Base-by-base conservation (phyloP, 2,113 vertebrate genomes). In the Rhea pennata region DNA sequence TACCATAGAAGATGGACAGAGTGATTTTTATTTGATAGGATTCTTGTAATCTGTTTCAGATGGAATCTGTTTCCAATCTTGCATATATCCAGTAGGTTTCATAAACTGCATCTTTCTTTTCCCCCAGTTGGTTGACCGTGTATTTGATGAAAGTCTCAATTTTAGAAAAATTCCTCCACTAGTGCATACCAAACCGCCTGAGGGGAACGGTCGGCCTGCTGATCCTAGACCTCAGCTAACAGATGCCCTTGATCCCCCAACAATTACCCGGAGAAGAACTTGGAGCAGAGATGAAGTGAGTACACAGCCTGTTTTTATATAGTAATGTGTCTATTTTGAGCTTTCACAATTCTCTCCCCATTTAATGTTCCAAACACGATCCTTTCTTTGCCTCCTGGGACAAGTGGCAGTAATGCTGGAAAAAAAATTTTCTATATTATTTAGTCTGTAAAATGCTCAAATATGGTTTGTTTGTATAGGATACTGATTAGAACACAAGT, bases 71-170 rank as follows among this genome's bases (percentile, higher is more conserved):
- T n/a, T 92, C 83, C 95, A 59, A 82, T 75, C 39, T 84, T 87
- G 14, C 66, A 80, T 80, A 2, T 92, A 69, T 88, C 44, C 74
- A 27, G 29, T 84, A 78, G 33, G 87, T 91, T 96, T 96, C 54
- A 90, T 92, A 93, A 94, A 78, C n/a, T 83, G n/a, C 61, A 27
- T 80, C 95, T 96, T 98, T 90, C 82, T 95, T 96, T 91, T 84
- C 76, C 67, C 3, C 67, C 96, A 99, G 99, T 97, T 99, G 98
- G 99, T 99, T 96, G 99, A 99, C 96, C 98, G 99, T 72, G 99
- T 99, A 94, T 99, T 99, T 98, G 99, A 99, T 95, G 99, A 99
- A 98, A 99, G 99, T 97, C 98, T 99, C 87, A 99, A 99, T 98
- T 99, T 99, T 98, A 98, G 99, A 96, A 99, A 99, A 98, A 99